Evolutionary conservation across 2,888 invertebrate species (phyloP).

Genomic region (Ectobius pallidus): DNA sequence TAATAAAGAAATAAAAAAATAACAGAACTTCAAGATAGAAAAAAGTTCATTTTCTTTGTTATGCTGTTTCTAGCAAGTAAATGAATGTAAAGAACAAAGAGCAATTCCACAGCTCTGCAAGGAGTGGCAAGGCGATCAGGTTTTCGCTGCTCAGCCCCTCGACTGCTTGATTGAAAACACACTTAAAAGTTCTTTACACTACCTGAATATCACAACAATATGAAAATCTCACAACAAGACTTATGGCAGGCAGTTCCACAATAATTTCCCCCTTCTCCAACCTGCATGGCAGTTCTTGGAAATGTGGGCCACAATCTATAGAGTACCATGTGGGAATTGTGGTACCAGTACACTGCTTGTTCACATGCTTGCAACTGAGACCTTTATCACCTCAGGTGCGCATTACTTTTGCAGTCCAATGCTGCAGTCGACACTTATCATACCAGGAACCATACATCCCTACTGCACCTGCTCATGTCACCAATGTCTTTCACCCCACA

Average conservation of each 20-base stretch:
- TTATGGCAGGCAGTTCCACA: constrained; percentile 14
- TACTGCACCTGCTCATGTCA: not conserved
- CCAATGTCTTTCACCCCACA: not conserved
- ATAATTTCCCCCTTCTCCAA: not conserved
- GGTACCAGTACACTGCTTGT: not conserved
- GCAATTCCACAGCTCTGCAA: constrained; percentile 17
- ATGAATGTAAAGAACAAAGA: constrained; percentile 21
- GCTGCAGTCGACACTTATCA: too few relatives aligned
- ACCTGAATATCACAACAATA: constrained; percentile 56
- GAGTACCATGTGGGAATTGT: not conserved
- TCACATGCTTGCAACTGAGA: not conserved
- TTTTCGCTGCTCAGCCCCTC: constrained; percentile 10
- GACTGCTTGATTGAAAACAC: constrained; percentile 39
- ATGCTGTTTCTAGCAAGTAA: constrained; percentile 28
- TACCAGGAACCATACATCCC: not conserved
- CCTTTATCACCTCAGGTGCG: too few relatives aligned
- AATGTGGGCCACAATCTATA: not conserved
- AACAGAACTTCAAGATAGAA: constrained; percentile 13
- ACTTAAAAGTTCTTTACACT: constrained; percentile 49
- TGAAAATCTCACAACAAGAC: constrained; percentile 41
- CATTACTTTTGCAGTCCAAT: too few relatives aligned
- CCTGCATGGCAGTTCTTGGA: constrained; percentile 10
- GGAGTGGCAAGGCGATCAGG: constrained; percentile 16
- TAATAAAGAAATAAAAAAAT: not conserved
- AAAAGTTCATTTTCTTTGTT: too few relatives aligned